Evolutionary conservation across 2,888 invertebrate species (phyloP).

Genomic region (Morpho helenor): DNA sequence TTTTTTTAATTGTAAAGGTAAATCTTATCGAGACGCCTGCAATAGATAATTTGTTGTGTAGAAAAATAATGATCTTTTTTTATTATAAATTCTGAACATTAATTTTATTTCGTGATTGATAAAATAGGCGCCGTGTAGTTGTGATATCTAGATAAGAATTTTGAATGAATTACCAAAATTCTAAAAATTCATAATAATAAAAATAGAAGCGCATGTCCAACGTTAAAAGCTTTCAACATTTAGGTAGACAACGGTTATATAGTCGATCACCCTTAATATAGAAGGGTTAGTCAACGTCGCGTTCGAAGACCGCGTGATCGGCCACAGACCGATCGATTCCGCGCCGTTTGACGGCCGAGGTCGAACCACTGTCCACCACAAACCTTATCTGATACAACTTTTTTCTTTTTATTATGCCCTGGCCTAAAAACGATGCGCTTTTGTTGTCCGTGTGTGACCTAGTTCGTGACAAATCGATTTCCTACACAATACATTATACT

Average conservation of each 20-base stretch:
- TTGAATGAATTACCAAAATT: too few relatives aligned
- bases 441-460: conserved; percentile 65
- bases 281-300: conserved; percentile 44
- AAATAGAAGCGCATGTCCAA: too few relatives aligned
- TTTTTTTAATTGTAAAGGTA: too few relatives aligned
- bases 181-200: too few relatives aligned
- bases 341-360: conserved; percentile 74
- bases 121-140: too few relatives aligned
- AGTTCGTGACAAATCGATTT: conserved; percentile 66
- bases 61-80: too few relatives aligned
- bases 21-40: too few relatives aligned
- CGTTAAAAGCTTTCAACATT: background rate
- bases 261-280: conserved; percentile 25
- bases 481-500: conserved; percentile 44
- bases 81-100: too few relatives aligned
- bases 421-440: conserved; percentile 58
- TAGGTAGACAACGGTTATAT: conserved; percentile 7
- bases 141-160: too few relatives aligned
- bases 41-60: too few relatives aligned
- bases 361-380: conserved; percentile 69
- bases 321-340: conserved; percentile 63
- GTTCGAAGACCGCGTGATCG: conserved; percentile 51
- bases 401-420: conserved; percentile 53
- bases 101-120: too few relatives aligned
- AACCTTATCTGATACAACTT: conserved; percentile 72